These are phyloP conservation scores for Artibeus lituratus DNA, from an alignment of 2,797 vertebrate genomes.

Conservation along the genomic window DNA sequence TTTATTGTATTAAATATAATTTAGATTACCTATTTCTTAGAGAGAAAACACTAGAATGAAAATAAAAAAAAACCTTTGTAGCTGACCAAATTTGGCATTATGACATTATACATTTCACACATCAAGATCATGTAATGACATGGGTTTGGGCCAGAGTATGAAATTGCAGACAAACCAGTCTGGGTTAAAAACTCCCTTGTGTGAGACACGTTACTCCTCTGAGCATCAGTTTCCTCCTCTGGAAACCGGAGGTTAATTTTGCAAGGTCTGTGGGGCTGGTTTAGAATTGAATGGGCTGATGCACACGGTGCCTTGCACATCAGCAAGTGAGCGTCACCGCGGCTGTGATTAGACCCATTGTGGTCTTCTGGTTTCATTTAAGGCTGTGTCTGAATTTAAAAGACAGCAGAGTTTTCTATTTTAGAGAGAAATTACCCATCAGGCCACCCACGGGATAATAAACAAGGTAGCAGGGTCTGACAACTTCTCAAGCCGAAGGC, in stretches of 20 bases:
- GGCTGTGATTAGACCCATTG: background rate
- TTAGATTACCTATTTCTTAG: background rate
- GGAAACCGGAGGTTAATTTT: background rate
- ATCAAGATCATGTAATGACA: background rate
- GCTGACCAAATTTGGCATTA: background rate
- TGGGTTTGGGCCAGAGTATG: background rate
- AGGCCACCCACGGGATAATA: background rate
- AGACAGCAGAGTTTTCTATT: background rate
- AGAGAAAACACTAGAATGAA: background rate
- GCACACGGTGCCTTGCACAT: fast-evolving
- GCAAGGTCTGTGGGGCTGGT: background rate
- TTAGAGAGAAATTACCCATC: background rate
- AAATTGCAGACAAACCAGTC: background rate
- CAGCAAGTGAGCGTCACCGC: background rate
- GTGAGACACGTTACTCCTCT: background rate
- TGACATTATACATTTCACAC: background rate
- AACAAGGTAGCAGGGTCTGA: background rate
- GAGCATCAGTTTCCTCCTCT: background rate
- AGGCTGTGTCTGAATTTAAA: background rate
- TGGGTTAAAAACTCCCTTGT: background rate
- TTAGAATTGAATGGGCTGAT: background rate
- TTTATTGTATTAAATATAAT: conserved; percentile 6
- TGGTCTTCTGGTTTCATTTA: background rate
- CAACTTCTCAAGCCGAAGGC: background rate
- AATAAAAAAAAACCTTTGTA: background rate